These are phyloP conservation scores for Oikopleura dioica DNA, from an alignment of 23 tunicate species.

Conservation along the genomic window DNA sequence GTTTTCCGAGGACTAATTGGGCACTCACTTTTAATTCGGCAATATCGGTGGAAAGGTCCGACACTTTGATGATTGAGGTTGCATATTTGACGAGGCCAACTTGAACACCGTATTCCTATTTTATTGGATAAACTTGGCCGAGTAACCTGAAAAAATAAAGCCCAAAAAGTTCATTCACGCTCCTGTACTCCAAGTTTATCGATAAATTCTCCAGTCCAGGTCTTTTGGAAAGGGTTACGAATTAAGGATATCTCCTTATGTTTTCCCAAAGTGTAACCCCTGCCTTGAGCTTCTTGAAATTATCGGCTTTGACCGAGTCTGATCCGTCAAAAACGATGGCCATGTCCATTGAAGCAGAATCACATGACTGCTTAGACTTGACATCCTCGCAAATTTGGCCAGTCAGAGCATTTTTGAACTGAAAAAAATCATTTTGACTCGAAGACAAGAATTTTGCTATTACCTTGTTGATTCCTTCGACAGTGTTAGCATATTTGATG, in stretches of 20 bases:
- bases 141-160: too few relatives aligned
- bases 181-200: background rate
- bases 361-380: constrained; percentile 37
- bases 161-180: too few relatives aligned
- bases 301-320: constrained; percentile 20
- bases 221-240: too few relatives aligned
- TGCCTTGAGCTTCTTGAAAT: constrained; percentile 36
- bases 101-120: background rate
- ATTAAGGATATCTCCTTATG: too few relatives aligned
- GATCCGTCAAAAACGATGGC: constrained; percentile 56
- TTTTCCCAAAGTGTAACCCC: too few relatives aligned
- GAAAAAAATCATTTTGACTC: background rate
- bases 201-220: background rate
- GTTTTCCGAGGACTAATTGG: background rate
- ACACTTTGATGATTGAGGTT: background rate
- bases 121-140: too few relatives aligned
- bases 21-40: background rate
- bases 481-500: background rate
- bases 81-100: constrained; percentile 4
- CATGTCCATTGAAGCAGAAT: constrained; percentile 31
- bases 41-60: background rate
- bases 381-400: constrained; percentile 5
- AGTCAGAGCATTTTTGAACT: background rate
- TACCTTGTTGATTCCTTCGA: constrained; percentile 6
- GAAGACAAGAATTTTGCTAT: background rate